phyloP scores from a whole-genome alignment of 1,140 invertebrate species.

The Drosophila yakuba region DNA sequence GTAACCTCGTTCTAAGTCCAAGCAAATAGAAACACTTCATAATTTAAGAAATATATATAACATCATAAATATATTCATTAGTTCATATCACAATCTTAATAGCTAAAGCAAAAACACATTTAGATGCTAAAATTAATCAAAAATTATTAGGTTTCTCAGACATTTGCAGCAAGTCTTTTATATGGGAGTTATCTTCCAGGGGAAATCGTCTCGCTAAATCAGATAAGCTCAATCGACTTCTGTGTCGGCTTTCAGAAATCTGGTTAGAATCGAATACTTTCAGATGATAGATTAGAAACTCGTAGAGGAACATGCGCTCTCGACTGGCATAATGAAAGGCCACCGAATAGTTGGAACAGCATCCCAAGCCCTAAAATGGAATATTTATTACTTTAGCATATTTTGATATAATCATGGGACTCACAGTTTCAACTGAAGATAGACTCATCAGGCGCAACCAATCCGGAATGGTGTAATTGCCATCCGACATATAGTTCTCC shows the following conservation, averaged over 20 bases:
- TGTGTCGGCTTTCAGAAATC: not conserved
- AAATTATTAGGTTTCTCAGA: constrained; percentile 62
- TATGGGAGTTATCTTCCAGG: constrained; percentile 51
- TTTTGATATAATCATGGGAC: not conserved
- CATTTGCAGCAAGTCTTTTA: constrained; percentile 59
- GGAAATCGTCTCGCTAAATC: constrained; percentile 58
- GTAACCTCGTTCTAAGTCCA: too few relatives aligned
- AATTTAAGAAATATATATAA: not conserved
- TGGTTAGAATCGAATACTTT: constrained; percentile 22
- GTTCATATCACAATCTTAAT: constrained; percentile 27
- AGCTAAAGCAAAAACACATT: constrained; percentile 6
- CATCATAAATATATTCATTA: not conserved
- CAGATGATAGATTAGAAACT: constrained; percentile 63
- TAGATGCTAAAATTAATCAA: not conserved
- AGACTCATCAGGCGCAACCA: constrained; percentile 61
- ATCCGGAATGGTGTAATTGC: constrained; percentile 50
- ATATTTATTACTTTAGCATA: not conserved
- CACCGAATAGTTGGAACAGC: constrained; percentile 67
- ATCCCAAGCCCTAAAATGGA: constrained; percentile 40
- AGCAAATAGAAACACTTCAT: not conserved
- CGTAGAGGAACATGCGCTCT: constrained; percentile 65
- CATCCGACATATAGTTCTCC: constrained; percentile 85
- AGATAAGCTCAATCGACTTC: constrained; percentile 8
- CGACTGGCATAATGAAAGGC: constrained; percentile 66
- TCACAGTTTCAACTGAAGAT: constrained; percentile 38